A percentile compares a stretch with the other conserved stretches of the same genome.
These are phyloP conservation scores for Tiliacea citrago DNA, from an alignment of 2,888 invertebrate species.

Conservation along the genomic window DNA sequence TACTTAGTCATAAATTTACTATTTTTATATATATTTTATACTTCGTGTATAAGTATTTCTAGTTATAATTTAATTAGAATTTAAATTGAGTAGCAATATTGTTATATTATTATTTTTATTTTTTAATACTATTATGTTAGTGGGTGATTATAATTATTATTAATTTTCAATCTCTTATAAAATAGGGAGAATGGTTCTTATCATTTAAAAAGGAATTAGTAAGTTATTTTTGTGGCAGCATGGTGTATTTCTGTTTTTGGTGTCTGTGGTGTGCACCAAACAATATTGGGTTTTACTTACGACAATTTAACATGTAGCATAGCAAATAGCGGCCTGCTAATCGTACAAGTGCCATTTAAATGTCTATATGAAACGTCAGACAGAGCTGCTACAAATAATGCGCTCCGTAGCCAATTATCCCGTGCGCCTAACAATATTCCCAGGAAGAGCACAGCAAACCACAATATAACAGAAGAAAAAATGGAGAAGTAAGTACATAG, in stretches of 20 bases:
- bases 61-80: no score
- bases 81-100: no score
- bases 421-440: neutral
- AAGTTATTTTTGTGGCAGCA: neutral
- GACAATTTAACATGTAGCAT: neutral
- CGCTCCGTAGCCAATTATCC: neutral
- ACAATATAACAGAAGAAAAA: no score
- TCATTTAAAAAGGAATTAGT: neutral
- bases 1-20: no score
- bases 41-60: no score
- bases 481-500: no score
- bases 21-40: no score
- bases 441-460: no score
- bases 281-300: neutral
- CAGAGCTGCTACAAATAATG: neutral
- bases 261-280: neutral
- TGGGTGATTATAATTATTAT: no score
- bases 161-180: no score
- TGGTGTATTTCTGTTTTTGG: neutral
- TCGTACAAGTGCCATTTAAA: neutral
- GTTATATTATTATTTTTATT: no score
- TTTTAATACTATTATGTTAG: no score
- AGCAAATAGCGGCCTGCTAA: neutral
- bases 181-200: neutral
- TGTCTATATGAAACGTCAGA: neutral